A percentile compares a stretch with the other conserved stretches of the same genome.
Evolutionary conservation across 2,113 vertebrate species (phyloP).

Genomic region (Toxostoma redivivum): DNA sequence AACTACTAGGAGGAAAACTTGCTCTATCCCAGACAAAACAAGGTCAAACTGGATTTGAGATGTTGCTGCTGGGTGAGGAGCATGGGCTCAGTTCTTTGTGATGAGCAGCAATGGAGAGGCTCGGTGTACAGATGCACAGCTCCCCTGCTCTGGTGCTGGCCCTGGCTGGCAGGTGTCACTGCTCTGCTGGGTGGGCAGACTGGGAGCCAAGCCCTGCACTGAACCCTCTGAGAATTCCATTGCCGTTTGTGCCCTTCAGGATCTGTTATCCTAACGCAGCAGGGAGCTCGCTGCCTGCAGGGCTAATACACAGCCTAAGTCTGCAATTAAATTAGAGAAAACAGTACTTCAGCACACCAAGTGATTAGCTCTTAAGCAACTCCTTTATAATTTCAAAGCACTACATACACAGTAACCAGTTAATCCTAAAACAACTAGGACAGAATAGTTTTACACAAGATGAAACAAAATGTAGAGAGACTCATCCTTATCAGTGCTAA

Average conservation of each 20-base stretch:
- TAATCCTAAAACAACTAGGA: neutral
- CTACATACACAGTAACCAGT: neutral
- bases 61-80: neutral
- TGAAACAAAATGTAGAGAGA: neutral
- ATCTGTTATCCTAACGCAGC: neutral
- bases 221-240: neutral
- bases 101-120: neutral
- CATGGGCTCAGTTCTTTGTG: neutral
- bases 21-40: neutral
- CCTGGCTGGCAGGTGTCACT: neutral
- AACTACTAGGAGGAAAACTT: neutral
- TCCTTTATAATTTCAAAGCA: neutral
- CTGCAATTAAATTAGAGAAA: conserved; percentile 22
- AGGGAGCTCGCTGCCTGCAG: neutral
- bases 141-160: neutral
- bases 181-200: neutral
- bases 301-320: neutral
- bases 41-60: neutral
- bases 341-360: neutral
- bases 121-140: neutral
- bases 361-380: neutral
- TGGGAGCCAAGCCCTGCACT: neutral
- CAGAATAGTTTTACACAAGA: neutral
- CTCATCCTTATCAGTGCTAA: neutral
- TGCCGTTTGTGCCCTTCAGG: accelerated